A percentile compares a stretch with the other conserved stretches of the same genome.
Conservation (phyloP, 2,113 vertebrate species). For the Planiliza haematocheilus region DNA sequence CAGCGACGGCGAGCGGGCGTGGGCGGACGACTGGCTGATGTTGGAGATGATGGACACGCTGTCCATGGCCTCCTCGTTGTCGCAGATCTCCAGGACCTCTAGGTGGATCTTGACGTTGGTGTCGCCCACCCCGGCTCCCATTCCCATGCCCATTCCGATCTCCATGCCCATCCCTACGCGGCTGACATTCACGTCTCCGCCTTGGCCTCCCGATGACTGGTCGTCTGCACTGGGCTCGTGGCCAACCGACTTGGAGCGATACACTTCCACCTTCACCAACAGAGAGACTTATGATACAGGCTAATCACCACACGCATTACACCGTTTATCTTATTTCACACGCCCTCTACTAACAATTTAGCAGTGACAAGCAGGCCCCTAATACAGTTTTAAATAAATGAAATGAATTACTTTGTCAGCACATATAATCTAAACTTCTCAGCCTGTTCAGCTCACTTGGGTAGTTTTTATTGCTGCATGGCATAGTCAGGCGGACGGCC, state of each 20-base stretch:
- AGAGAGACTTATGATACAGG: slow-evolving; percentile 2
- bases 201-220: slow-evolving; percentile 61
- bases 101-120: slow-evolving; percentile 97
- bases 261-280: slow-evolving; percentile 89
- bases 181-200: slow-evolving; percentile 47
- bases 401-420: too few species aligned
- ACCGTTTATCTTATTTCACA: neutral
- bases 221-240: slow-evolving; percentile 92
- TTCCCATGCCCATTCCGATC: slow-evolving; percentile 65
- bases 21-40: slow-evolving; percentile 96
- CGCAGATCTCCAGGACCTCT: slow-evolving; percentile 97
- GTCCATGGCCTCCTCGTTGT: slow-evolving; percentile 95
- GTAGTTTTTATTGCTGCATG: too few species aligned
- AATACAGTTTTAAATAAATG: too few species aligned
- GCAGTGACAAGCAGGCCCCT: too few species aligned
- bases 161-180: slow-evolving; percentile 76
- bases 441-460: too few species aligned
- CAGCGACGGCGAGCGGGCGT: slow-evolving; percentile 93
- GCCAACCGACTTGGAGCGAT: slow-evolving; percentile 96
- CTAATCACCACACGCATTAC: neutral
- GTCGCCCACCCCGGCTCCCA: slow-evolving; percentile 83
- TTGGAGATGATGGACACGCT: slow-evolving; percentile 97
- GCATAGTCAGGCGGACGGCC: too few species aligned
- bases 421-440: too few species aligned
- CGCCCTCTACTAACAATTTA: neutral